A percentile compares a stretch with the other conserved stretches of the same genome.
These are phyloP conservation scores for Tetragonisca angustula DNA, from an alignment of 2,888 invertebrate species.

Conservation along the genomic window DNA sequence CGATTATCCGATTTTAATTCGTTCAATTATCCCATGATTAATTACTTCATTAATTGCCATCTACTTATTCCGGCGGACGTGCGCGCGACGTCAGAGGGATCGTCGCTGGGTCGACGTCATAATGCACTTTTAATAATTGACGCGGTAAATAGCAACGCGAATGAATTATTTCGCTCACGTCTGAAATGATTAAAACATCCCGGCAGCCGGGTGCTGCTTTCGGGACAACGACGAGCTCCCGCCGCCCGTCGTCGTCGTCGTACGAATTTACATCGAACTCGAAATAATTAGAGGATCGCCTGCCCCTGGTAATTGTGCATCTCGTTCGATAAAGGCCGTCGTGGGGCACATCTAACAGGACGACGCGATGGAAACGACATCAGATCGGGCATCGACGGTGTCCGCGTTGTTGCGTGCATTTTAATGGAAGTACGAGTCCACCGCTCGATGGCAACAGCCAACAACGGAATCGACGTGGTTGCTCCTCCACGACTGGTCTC, in stretches of 20 bases:
- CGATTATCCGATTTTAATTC: constrained; percentile 55
- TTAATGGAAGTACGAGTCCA: not conserved
- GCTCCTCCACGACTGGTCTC: not conserved
- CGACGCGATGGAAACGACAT: not conserved
- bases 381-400: not conserved
- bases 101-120: constrained; percentile 22
- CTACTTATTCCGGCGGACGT: constrained; percentile 50
- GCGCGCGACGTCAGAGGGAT: constrained; percentile 1
- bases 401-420: not conserved
- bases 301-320: not conserved
- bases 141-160: constrained; percentile 47
- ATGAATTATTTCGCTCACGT: constrained; percentile 48
- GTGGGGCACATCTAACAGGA: not conserved
- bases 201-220: constrained; percentile 7
- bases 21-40: constrained; percentile 64
- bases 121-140: constrained; percentile 64
- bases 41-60: constrained; percentile 62
- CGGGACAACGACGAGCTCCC: constrained; percentile 3
- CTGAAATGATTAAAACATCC: constrained; percentile 50
- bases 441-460: not conserved
- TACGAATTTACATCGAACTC: constrained; percentile 17
- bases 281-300: constrained; percentile 32
- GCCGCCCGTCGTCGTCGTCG: not conserved
- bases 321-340: constrained; percentile 3
- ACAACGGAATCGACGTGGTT: not conserved